These are phyloP conservation scores for Vesta saturnalis DNA, from an alignment of 2,888 invertebrate species.

Conservation along the genomic window DNA sequence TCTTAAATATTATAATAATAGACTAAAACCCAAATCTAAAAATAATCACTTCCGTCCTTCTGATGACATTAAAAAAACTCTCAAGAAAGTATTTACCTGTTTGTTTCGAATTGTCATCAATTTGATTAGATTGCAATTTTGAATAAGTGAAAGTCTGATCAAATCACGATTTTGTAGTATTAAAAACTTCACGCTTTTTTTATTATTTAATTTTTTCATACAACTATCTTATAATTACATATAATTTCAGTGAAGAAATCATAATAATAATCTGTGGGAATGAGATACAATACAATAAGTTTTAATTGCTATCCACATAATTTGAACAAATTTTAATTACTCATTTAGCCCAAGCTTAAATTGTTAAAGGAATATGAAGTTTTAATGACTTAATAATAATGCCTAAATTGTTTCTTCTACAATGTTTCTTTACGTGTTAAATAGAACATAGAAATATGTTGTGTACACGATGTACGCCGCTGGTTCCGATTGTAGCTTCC, in stretches of 20 bases:
- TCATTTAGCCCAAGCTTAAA: not conserved
- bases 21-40: not conserved
- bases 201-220: not conserved
- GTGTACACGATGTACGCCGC: too few species aligned
- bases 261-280: constrained; percentile 10
- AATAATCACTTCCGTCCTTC: not conserved
- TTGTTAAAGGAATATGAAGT: constrained; percentile 7
- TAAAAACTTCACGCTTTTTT: too few species aligned
- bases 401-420: not conserved
- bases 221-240: not conserved
- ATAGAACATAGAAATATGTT: too few species aligned
- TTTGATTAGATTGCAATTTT: too few species aligned
- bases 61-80: too few species aligned
- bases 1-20: too few species aligned
- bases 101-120: too few species aligned
- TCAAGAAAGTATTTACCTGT: too few species aligned
- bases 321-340: constrained; percentile 11
- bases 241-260: not conserved
- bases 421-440: not conserved
- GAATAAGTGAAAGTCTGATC: too few species aligned
- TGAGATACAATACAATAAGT: not conserved
- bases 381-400: constrained; percentile 10
- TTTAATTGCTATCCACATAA: constrained; percentile 1
- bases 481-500: too few species aligned
- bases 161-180: too few species aligned